Base-by-base conservation (phyloP, 2,888 invertebrate genomes). In the Cryptus armator region DNA sequence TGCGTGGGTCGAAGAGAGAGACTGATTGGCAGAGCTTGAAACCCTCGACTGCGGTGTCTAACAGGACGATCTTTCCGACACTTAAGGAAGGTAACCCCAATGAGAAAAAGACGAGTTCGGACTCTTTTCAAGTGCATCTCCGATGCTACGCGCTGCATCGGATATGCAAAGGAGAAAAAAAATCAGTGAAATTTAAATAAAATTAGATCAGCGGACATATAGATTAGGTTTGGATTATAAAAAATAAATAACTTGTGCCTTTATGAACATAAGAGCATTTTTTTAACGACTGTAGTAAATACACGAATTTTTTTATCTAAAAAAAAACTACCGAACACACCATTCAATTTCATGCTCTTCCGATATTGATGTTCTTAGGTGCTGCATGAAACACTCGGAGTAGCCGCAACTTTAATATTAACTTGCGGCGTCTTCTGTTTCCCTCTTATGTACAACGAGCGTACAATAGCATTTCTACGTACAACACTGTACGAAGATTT, bases 361-460 rank as follows among this genome's bases (percentile, higher is more conserved):
- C 67, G 10, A 62, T 68, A 76, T 24, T 10, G 37, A 67, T 76
- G 76, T 62, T 71, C 37, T 16, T 37, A n/a, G 29, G 53, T 37
- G 71, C 44, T 32, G 6, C 32, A 76, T 19, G 29, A 32, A 64
- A 79, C 59, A 81, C 76, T 79, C 53, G 79, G 76, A 83, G 85
- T 82, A 83, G 77, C 81, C 79, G 81, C 53, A 81, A 83, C 85
- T 24, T 59, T 12, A 37, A 37, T 83, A 79, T 83, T 80, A 84
- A 83, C 83, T 68, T 48, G 12, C 44, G 10, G 44, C 48, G 62
- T 66, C 48, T 59, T 32, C 37, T 29, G 12, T 44, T 44, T 29
- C 71, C 37, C 43, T 14, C 37, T n/a, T 46, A 37, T 66, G 24
- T 37, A 66, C 51, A 64, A 37, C 29, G 37, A 10, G 29, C 70